Percentiles rank a stretch among this genome's conserved stretches.
phyloP scores from a whole-genome alignment of 2,797 vertebrate genomes.

The Onychomys arenicola region DNA sequence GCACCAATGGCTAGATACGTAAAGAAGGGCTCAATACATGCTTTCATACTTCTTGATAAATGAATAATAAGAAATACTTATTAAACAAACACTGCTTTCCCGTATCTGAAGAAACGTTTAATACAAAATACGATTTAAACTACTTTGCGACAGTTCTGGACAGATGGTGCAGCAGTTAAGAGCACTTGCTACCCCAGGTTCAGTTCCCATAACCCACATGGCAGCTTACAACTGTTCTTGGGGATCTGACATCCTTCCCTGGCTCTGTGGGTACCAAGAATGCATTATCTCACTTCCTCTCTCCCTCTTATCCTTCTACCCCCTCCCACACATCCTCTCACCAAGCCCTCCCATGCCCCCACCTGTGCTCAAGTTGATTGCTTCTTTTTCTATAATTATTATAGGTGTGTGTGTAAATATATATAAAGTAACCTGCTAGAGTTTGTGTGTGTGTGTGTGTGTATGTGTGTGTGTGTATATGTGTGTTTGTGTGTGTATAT shows the following conservation, averaged over 20 bases:
- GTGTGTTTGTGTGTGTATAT: neutral
- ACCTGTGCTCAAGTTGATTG: neutral
- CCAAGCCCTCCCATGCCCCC: neutral
- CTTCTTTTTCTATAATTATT: neutral
- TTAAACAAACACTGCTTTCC: neutral
- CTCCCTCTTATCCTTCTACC: neutral
- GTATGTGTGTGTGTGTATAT: neutral
- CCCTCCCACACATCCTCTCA: neutral
- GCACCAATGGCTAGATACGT: conserved; percentile 38
- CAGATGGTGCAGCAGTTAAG: neutral
- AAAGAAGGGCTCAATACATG: conserved; percentile 48
- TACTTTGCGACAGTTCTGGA: neutral
- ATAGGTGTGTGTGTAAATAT: neutral
- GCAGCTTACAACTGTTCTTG: neutral
- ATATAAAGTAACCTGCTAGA: neutral
- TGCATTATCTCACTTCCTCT: neutral
- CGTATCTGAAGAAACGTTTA: neutral
- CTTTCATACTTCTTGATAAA: neutral
- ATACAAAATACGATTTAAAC: conserved; percentile 29
- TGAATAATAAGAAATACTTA: neutral
- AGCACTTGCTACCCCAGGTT: neutral
- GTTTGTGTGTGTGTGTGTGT: neutral
- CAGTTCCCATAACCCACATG: neutral
- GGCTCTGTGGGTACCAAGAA: neutral
- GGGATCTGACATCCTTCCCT: neutral